These are phyloP conservation scores for Serilophus lunatus DNA, from an alignment of 2,113 vertebrate species.

Conservation along the genomic window DNA sequence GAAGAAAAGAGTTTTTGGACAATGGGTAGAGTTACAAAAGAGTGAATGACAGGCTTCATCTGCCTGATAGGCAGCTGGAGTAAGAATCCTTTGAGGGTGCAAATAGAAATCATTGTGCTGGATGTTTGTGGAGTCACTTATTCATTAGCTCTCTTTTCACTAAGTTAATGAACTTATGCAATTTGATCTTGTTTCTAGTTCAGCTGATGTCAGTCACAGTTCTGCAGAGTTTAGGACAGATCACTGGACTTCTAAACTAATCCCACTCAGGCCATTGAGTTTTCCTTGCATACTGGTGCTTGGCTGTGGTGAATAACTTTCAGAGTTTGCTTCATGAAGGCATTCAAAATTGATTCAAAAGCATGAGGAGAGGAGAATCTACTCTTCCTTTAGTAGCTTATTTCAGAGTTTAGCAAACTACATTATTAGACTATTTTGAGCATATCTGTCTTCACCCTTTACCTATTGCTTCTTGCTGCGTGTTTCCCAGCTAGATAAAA, in stretches of 20 bases:
- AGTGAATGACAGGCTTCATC: conserved; percentile 38
- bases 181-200: conserved; percentile 38
- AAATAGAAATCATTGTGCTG: conserved; percentile 49
- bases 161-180: conserved; percentile 65
- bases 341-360: not conserved
- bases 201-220: conserved; percentile 17
- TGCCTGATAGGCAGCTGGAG: conserved; percentile 56
- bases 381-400: not conserved
- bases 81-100: conserved; percentile 1
- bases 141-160: conserved; percentile 66
- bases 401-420: not conserved
- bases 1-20: conserved; percentile 28
- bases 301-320: not conserved
- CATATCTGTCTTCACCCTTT: not conserved
- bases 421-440: not conserved
- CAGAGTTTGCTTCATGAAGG: not conserved
- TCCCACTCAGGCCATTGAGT: not conserved
- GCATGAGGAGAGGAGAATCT: not conserved
- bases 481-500: not conserved
- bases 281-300: not conserved
- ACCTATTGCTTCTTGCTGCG: not conserved
- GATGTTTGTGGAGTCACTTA: conserved; percentile 44
- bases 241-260: conserved; percentile 27
- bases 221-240: not conserved
- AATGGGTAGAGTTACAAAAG: conserved; percentile 41